Evolutionary conservation across 2,888 invertebrate species (phyloP).

Genomic region (Pelosia muscerda): DNA sequence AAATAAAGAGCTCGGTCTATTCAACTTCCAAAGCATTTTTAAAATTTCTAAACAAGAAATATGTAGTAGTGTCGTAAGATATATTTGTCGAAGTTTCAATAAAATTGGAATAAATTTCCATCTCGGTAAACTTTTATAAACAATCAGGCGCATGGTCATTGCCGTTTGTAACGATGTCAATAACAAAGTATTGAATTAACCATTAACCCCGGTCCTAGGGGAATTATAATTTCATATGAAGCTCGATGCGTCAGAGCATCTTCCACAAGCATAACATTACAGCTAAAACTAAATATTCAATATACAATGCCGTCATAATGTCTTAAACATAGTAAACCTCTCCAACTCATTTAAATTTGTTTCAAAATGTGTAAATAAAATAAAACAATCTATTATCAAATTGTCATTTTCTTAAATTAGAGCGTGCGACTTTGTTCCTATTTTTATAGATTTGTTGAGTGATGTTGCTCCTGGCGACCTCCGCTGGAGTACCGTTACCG

Average conservation of each 20-base stretch:
- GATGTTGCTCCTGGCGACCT: constrained; percentile 51
- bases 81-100: neutral
- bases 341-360: constrained; percentile 5
- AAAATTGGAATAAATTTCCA: constrained; percentile 18
- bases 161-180: constrained; percentile 58
- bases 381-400: neutral
- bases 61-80: neutral
- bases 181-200: constrained; percentile 77
- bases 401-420: constrained; percentile 29
- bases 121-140: constrained; percentile 39
- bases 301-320: constrained; percentile 23
- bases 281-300: constrained; percentile 34
- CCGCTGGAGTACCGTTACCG: constrained; percentile 52
- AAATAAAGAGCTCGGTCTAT: constrained; percentile 31
- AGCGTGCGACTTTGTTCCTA: constrained; percentile 75
- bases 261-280: constrained; percentile 43
- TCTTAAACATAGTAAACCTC: constrained; percentile 24
- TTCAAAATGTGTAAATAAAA: constrained; percentile 6
- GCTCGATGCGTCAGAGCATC: constrained; percentile 60
- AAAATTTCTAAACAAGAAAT: neutral
- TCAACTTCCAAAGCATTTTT: constrained; percentile 25
- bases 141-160: constrained; percentile 60
- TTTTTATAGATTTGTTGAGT: constrained; percentile 45
- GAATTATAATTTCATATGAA: constrained; percentile 76
- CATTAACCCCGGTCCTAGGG: constrained; percentile 58